A percentile compares a stretch with the other conserved stretches of the same genome.
Conservation (phyloP, 2,113 vertebrate species). For the Glaucomys volans region DNA sequence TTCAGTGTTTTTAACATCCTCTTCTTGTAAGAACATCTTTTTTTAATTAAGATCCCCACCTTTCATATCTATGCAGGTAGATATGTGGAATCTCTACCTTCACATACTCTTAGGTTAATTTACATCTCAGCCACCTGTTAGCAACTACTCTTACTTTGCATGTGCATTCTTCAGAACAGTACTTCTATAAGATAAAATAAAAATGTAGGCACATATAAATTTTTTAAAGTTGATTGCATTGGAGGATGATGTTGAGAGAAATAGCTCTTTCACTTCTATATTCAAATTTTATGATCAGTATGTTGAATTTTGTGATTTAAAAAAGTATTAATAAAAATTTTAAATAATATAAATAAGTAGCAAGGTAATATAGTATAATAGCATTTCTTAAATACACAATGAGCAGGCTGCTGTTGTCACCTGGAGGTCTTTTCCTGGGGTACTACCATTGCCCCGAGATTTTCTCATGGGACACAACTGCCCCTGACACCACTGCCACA, state of each 20-base stretch:
- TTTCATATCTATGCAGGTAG: neutral
- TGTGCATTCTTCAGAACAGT: too few species aligned
- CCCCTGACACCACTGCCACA: too few species aligned
- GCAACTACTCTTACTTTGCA: too few species aligned
- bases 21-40: neutral
- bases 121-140: neutral
- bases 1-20: neutral
- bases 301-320: neutral
- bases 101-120: neutral
- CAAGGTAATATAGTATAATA: neutral
- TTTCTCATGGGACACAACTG: too few species aligned
- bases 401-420: neutral
- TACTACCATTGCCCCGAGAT: too few species aligned
- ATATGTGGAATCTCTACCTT: neutral
- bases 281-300: neutral
- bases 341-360: neutral
- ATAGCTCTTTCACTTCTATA: neutral
- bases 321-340: neutral
- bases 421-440: neutral
- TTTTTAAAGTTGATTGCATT: neutral
- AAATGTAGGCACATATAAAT: too few species aligned
- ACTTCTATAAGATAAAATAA: too few species aligned
- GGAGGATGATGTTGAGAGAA: neutral
- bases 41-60: neutral
- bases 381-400: neutral